These are phyloP conservation scores for Caenorhabditis imperialis DNA, from an alignment of 2,888 invertebrate species.

Conservation along the genomic window DNA sequence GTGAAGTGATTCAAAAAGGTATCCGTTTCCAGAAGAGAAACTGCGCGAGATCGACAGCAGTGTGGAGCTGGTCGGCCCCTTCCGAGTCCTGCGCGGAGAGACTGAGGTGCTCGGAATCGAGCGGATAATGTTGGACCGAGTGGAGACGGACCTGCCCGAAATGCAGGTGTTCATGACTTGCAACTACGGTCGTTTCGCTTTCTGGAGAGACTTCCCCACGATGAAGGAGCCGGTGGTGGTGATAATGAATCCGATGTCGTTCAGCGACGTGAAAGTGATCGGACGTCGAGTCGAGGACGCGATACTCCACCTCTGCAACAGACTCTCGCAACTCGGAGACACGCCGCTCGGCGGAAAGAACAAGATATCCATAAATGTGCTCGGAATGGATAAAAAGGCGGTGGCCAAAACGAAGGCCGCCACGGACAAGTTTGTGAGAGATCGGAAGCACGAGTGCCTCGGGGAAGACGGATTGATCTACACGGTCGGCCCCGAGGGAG, in stretches of 20 bases:
- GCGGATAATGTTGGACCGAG: constrained; percentile 81
- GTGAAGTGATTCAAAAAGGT: neutral
- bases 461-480: neutral
- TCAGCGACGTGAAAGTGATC: constrained; percentile 9
- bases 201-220: constrained; percentile 61
- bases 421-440: neutral
- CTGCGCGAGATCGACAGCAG: constrained; percentile 1
- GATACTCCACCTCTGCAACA: constrained; percentile 8
- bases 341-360: constrained; percentile 85
- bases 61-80: constrained; percentile 83
- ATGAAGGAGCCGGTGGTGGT: constrained; percentile 13
- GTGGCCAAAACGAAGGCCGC: neutral
- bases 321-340: constrained; percentile 31
- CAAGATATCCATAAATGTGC: neutral
- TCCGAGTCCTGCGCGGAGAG: constrained; percentile 84
- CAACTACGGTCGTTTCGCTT: constrained; percentile 61
- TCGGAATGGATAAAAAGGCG: neutral
- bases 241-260: constrained; percentile 5
- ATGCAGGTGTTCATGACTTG: constrained; percentile 83
- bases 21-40: constrained; percentile 8
- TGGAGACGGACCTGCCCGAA: constrained; percentile 94
- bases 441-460: neutral
- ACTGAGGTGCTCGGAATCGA: constrained; percentile 17
- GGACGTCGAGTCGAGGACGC: constrained; percentile 20
- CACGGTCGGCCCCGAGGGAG: no score